phyloP scores from a whole-genome alignment of 2,888 invertebrate species.

The Drosophila meridionalis region DNA sequence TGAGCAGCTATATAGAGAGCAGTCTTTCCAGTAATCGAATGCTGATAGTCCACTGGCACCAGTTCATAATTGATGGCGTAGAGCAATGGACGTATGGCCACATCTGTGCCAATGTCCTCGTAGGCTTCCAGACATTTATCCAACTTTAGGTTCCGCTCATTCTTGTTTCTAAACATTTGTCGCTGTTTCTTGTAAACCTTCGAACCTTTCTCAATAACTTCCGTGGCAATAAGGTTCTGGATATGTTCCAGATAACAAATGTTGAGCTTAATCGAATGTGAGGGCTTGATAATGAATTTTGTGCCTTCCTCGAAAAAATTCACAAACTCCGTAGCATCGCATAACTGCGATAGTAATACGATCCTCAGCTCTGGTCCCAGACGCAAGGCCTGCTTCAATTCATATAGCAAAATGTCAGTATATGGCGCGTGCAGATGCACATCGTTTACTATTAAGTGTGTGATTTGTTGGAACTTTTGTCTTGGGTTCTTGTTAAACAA shows the following conservation, averaged over 20 bases:
- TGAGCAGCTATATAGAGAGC: constrained; percentile 59
- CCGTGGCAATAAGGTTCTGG: constrained; percentile 29
- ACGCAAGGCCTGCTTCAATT: constrained; percentile 44
- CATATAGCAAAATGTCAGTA: constrained; percentile 59
- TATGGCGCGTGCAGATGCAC: constrained; percentile 57
- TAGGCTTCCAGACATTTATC: constrained; percentile 63
- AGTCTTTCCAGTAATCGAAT: constrained; percentile 61
- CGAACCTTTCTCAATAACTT: constrained; percentile 32
- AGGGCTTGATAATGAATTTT: constrained; percentile 12
- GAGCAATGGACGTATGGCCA: constrained; percentile 50
- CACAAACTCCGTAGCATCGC: constrained; percentile 12
- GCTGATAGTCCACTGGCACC: constrained; percentile 62
- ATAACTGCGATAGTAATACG: constrained; percentile 52
- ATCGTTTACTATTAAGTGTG: constrained; percentile 64
- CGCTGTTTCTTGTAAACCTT: constrained; percentile 40
- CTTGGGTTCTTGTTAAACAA: constrained; percentile 25
- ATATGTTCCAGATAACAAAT: constrained; percentile 63
- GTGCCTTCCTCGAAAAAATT: constrained; percentile 57
- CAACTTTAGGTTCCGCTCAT: constrained; percentile 44
- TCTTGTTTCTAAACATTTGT: constrained; percentile 37
- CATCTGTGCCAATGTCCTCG: constrained; percentile 56
- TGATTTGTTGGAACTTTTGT: constrained; percentile 33
- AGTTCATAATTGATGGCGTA: constrained; percentile 61
- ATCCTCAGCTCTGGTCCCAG: constrained; percentile 41
- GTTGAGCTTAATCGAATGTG: background rate